These are phyloP conservation scores for Zeuzera pyrina DNA, from an alignment of 2,888 invertebrate species.

Conservation along the genomic window DNA sequence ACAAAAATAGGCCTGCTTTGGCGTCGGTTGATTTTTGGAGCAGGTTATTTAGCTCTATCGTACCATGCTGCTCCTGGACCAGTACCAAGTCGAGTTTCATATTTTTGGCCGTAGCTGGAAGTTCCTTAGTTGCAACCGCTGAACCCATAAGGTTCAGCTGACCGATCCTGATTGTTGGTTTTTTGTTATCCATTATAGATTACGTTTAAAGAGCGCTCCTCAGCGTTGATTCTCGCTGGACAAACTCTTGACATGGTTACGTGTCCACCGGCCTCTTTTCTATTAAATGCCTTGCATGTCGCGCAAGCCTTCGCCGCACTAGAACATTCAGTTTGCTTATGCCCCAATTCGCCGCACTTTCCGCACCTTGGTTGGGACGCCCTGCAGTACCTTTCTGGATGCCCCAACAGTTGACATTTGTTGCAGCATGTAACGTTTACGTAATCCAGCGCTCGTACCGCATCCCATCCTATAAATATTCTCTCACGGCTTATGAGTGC, in stretches of 20 bases:
- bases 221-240: constrained; percentile 14
- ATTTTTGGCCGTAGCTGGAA: constrained; percentile 10
- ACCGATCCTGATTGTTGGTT: constrained; percentile 8
- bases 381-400: constrained; percentile 22
- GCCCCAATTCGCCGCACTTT: constrained; percentile 16
- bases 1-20: constrained; percentile 14
- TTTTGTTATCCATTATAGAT: constrained; percentile 10
- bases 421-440: constrained; percentile 15
- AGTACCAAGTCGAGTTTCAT: constrained; percentile 15
- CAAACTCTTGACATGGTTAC: constrained; percentile 12
- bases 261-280: constrained; percentile 8
- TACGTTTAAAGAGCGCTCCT: neutral
- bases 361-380: constrained; percentile 10
- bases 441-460: constrained; percentile 4
- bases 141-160: constrained; percentile 21
- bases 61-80: constrained; percentile 19
- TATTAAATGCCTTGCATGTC: constrained; percentile 16
- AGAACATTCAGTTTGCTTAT: constrained; percentile 10
- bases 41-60: neutral
- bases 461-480: constrained; percentile 17
- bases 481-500: neutral
- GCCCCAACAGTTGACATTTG: constrained; percentile 26
- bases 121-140: constrained; percentile 13
- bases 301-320: constrained; percentile 9
- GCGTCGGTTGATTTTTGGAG: constrained; percentile 7